Conservation (phyloP, 2,797 vertebrate species). For the Myiotriccus ornatus region DNA sequence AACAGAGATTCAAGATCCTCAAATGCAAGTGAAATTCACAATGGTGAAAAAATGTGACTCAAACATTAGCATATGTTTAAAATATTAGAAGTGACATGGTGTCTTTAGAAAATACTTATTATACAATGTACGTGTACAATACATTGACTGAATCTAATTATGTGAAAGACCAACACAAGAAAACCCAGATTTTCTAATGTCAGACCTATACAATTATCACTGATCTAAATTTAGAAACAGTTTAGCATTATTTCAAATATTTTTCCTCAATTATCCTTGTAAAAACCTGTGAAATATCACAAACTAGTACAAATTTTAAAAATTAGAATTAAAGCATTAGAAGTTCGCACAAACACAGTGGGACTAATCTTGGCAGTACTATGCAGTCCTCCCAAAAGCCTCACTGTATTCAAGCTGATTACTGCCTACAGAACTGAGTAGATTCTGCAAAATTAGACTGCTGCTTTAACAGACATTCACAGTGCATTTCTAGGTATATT, state of each 20-base stretch:
- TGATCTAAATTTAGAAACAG: background rate
- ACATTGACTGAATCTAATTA: background rate
- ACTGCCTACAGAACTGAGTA: background rate
- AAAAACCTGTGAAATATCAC: background rate
- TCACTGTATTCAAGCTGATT: background rate
- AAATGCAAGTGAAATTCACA: background rate
- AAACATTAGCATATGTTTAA: background rate
- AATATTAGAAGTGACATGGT: background rate
- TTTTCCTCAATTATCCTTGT: background rate
- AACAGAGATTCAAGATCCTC: background rate
- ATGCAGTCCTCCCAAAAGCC: background rate
- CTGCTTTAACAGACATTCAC: background rate
- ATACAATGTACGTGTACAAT: background rate
- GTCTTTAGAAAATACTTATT: background rate
- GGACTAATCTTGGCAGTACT: background rate
- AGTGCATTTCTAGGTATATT: background rate
- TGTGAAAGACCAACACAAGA: background rate
- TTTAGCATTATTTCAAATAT: background rate
- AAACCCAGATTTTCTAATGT: background rate
- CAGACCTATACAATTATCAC: background rate
- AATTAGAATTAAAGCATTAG: background rate
- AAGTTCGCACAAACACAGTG: background rate
- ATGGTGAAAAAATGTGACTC: background rate
- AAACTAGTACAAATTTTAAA: background rate
- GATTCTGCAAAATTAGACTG: background rate